Base-by-base conservation (phyloP, 2,888 invertebrate genomes). In the Cheilosia pagana region DNA sequence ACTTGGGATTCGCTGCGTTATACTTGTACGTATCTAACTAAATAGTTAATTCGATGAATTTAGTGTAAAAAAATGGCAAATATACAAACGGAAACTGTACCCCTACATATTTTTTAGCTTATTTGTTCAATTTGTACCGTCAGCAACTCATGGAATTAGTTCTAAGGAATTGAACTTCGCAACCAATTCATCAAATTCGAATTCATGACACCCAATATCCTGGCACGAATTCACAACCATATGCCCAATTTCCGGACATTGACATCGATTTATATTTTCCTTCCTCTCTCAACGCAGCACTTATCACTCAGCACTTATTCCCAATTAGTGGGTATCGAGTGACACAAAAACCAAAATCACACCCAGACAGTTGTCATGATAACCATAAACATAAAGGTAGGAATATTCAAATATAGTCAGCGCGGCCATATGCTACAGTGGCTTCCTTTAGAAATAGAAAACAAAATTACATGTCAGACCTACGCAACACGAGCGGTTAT, bases 231-330 rank as follows among this genome's bases (percentile, higher is more conserved):
- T 21, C 16, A 28, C 4, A 21, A 43, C 23, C 28, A 19, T 19
- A 55, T 55, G 45, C n/a, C 41, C 31, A 35, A 75, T 81, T 50
- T 68, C 63, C 68, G 81, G 76, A 21, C 76, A 76, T 76, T 81
- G 81, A 70, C 70, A 76, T 76, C 76, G 70, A 71, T 81, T 81
- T 59, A 28, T 75, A 8, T 60, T 25, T 50, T 41, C 25, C 53
- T 53, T 19, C 39, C 53, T 68, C 35, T n/a, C 10, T 16, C n/a
- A 12, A 16, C n/a, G n/a, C 23, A 5, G 23, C 39, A 10, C 52
- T 5, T 43, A 39, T 25, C 50, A 53, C 55, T 14, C 14, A 14
- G 23, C 48, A 41, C 62, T 68, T 43, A 63, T 12, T 62, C 48
- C 67, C 41, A 43, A 55, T 65, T 65, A 72, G 31, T 53, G 35